phyloP scores from a whole-genome alignment of 2,888 invertebrate genomes.

The Shargacucullia verbasci region DNA sequence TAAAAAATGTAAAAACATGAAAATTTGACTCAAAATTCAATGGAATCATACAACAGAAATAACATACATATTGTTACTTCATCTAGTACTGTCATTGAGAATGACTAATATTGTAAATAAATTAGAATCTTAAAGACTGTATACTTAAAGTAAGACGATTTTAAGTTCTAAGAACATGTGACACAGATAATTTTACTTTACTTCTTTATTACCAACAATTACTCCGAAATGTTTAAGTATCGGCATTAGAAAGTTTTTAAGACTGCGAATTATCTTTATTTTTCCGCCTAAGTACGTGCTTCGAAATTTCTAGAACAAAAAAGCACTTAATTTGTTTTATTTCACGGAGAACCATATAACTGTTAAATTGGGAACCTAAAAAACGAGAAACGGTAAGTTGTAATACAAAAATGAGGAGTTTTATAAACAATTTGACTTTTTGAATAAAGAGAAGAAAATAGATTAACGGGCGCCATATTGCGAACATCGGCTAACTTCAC shows the following conservation, averaged over 20 bases:
- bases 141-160: constrained; percentile 68
- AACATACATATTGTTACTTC: constrained; percentile 48
- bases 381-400: constrained; percentile 10
- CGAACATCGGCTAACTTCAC: no score
- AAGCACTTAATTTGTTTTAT: constrained; percentile 38
- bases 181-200: constrained; percentile 49
- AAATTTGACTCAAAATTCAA: background rate
- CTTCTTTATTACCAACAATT: constrained; percentile 34
- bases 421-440: no score
- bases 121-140: constrained; percentile 87
- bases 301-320: constrained; percentile 40
- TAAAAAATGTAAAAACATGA: constrained; percentile 14
- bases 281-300: constrained; percentile 36
- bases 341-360: constrained; percentile 18
- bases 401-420: constrained; percentile 1
- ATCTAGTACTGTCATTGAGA: constrained; percentile 73
- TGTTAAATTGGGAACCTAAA: constrained; percentile 21
- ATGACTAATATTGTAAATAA: constrained; percentile 83
- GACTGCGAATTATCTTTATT: constrained; percentile 37
- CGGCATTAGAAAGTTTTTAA: constrained; percentile 46
- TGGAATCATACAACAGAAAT: constrained; percentile 12
- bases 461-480: no score
- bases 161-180: constrained; percentile 55
- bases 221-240: constrained; percentile 27
- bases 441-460: no score